Evolutionary conservation across 2,888 invertebrate species (phyloP).

Genomic region (Deroplatys truncata): DNA sequence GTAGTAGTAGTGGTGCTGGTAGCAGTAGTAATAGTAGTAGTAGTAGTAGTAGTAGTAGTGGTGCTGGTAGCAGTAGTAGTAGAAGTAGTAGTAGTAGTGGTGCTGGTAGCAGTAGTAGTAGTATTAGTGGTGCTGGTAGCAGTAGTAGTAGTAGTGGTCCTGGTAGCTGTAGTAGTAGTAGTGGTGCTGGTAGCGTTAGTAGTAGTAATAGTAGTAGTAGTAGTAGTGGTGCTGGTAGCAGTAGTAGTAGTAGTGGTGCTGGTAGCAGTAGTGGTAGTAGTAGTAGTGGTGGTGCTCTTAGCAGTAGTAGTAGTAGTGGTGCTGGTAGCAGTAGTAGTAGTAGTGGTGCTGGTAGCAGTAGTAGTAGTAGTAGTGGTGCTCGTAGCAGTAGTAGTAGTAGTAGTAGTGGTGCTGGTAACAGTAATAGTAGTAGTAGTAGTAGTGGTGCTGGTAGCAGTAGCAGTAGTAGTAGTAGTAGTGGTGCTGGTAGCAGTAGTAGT

Average conservation of each 20-base stretch:
- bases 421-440: neutral
- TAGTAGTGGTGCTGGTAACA: neutral
- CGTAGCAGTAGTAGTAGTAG: neutral
- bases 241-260: constrained; percentile 35
- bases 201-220: too few species aligned
- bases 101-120: too few species aligned
- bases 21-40: too few species aligned
- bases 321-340: neutral
- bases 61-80: too few species aligned
- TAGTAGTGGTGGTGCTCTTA: constrained; percentile 37
- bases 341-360: neutral
- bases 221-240: too few species aligned
- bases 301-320: neutral
- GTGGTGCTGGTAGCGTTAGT: too few species aligned
- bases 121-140: too few species aligned
- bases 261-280: constrained; percentile 40
- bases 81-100: neutral
- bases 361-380: neutral
- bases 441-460: neutral
- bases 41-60: too few species aligned
- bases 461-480: neutral
- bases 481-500: neutral
- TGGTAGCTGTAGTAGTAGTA: constrained; percentile 41
- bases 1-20: too few species aligned
- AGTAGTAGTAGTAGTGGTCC: neutral